Evolutionary conservation across 2,888 invertebrate genomes (phyloP).

Genomic region (Eumerus sabulonum): DNA sequence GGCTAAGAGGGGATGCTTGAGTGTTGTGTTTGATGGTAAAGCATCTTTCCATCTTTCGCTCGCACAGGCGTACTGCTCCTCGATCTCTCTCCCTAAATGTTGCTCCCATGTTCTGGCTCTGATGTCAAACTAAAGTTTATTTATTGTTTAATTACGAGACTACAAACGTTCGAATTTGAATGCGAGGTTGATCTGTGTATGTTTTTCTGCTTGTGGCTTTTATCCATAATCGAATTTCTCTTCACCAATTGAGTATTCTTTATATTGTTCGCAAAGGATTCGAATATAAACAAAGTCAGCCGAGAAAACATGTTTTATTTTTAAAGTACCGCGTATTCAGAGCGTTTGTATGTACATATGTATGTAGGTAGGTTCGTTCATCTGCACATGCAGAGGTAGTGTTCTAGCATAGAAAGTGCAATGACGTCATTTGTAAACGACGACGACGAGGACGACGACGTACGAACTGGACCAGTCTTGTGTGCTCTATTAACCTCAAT

Average conservation of each 20-base stretch:
- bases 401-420: slow-evolving; percentile 51
- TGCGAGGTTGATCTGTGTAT: slow-evolving; percentile 31
- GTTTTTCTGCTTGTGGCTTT: slow-evolving; percentile 17
- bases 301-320: slow-evolving; percentile 55
- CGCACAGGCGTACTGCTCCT: slow-evolving; percentile 55
- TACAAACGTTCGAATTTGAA: slow-evolving; percentile 52
- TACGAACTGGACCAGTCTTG: slow-evolving; percentile 38
- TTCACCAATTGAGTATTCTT: slow-evolving; percentile 3
- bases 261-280: slow-evolving; percentile 25
- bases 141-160: slow-evolving; percentile 57
- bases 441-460: slow-evolving; percentile 13
- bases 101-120: slow-evolving; percentile 29
- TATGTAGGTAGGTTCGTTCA: neutral
- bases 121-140: slow-evolving; percentile 60
- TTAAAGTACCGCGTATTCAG: slow-evolving; percentile 14
- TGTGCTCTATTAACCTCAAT: slow-evolving; percentile 68
- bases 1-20: slow-evolving; percentile 60
- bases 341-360: neutral
- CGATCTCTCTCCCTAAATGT: slow-evolving; percentile 35
- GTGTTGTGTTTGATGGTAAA: slow-evolving; percentile 52
- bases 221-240: slow-evolving; percentile 4
- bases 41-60: slow-evolving; percentile 59
- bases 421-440: slow-evolving; percentile 63
- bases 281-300: slow-evolving; percentile 54
- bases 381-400: neutral